These are phyloP conservation scores for Dendropsophus ebraccatus DNA, from an alignment of 2,113 vertebrate genomes.

Conservation along the genomic window DNA sequence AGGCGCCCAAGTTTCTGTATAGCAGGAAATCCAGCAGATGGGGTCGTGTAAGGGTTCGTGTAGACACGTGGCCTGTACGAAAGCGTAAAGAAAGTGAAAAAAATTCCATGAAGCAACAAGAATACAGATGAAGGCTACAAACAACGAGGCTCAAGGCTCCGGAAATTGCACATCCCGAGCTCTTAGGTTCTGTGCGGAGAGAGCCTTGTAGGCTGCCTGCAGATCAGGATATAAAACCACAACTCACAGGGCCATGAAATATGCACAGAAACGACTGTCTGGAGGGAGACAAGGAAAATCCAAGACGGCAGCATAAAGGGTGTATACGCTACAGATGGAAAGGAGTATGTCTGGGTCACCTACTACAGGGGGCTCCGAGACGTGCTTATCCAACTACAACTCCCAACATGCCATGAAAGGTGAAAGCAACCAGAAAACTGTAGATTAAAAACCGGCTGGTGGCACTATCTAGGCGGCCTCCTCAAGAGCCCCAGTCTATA, in stretches of 20 bases:
- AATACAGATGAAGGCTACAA: conserved; percentile 21
- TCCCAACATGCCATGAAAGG: not conserved
- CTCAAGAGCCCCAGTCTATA: no score
- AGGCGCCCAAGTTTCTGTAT: not conserved
- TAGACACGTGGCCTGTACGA: not conserved
- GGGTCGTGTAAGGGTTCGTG: conserved; percentile 11
- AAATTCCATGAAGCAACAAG: not conserved
- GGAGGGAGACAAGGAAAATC: not conserved
- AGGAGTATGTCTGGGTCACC: no score
- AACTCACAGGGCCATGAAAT: not conserved
- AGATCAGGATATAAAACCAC: not conserved
- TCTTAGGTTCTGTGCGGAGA: not conserved
- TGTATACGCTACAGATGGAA: no score
- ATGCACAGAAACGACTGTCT: not conserved
- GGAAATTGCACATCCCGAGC: conserved; percentile 26
- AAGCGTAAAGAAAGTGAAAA: not conserved
- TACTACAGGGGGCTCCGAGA: no score
- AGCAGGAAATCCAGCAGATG: conserved; percentile 4
- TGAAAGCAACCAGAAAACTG: no score
- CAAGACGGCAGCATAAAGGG: no score
- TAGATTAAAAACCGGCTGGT: no score
- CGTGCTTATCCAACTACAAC: no score
- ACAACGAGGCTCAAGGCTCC: not conserved
- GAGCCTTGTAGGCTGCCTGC: not conserved
- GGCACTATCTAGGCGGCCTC: no score